A percentile compares a stretch with the other conserved stretches of the same genome.
These are phyloP conservation scores for Himalopsyche tibetana DNA, from an alignment of 2,888 invertebrate genomes.

Conservation along the genomic window DNA sequence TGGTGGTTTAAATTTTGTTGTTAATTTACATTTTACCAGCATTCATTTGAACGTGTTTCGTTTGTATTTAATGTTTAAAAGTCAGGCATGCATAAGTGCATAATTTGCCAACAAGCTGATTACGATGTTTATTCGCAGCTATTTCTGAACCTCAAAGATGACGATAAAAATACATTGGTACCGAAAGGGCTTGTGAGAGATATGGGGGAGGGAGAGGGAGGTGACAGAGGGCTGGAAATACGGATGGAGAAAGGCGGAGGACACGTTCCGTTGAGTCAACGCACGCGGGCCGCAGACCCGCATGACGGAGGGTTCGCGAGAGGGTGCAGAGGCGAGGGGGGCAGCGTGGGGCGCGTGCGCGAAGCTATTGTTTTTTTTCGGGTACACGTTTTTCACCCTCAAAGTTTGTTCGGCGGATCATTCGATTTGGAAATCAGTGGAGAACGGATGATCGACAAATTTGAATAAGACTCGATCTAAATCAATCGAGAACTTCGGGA, in stretches of 20 bases:
- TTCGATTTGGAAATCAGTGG: background rate
- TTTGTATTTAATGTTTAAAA: too few relatives aligned
- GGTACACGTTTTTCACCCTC: background rate
- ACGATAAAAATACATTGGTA: background rate
- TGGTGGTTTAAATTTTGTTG: too few relatives aligned
- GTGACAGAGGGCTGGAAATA: background rate
- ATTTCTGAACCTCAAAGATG: background rate
- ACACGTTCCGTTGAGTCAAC: constrained; percentile 15
- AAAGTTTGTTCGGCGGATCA: background rate
- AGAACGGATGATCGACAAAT: background rate
- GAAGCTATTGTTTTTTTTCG: background rate
- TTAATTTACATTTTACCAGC: too few relatives aligned
- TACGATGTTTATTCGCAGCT: background rate
- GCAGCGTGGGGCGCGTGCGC: background rate
- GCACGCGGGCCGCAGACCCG: background rate
- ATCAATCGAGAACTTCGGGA: too few relatives aligned
- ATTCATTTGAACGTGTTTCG: too few relatives aligned
- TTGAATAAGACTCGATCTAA: too few relatives aligned
- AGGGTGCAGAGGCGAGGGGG: background rate
- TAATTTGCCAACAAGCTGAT: too few relatives aligned
- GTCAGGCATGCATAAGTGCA: background rate
- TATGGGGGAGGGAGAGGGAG: background rate
- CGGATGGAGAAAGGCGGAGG: constrained; percentile 2
- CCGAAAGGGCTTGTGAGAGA: background rate
- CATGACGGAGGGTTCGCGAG: background rate